These are phyloP conservation scores for Mesoligia furuncula DNA, from an alignment of 2,888 invertebrate genomes.

Conservation along the genomic window DNA sequence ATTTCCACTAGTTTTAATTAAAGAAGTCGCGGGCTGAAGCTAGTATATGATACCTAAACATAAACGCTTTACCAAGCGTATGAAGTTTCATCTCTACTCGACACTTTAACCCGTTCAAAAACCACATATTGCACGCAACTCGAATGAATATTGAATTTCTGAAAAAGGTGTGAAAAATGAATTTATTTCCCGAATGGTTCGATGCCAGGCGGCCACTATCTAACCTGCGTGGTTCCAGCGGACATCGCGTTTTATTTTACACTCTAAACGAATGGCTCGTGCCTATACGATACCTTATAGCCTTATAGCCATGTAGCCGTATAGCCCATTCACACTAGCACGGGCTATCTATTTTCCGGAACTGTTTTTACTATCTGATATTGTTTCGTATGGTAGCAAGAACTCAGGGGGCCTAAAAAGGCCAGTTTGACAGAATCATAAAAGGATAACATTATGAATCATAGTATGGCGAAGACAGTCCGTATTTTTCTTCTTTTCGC, in stretches of 20 bases:
- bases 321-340: constrained; percentile 13
- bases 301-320: neutral
- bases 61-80: neutral
- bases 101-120: constrained; percentile 13
- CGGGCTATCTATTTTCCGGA: neutral
- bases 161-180: constrained; percentile 46
- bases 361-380: constrained; percentile 8
- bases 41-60: neutral
- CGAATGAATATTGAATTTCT: constrained; percentile 50
- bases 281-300: constrained; percentile 9
- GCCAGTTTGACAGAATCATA: too few species aligned
- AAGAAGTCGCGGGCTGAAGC: too few species aligned
- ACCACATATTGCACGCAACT: neutral
- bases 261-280: constrained; percentile 29
- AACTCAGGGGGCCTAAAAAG: too few species aligned
- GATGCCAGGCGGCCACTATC: neutral
- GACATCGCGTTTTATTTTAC: constrained; percentile 36
- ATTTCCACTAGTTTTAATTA: too few species aligned
- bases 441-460: too few species aligned
- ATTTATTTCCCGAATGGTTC: constrained; percentile 27
- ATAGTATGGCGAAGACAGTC: too few species aligned
- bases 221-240: constrained; percentile 27
- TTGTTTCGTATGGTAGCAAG: neutral
- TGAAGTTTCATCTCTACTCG: neutral
- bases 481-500: too few species aligned